phyloP scores from a whole-genome alignment of 2,113 vertebrate genomes.

The Phasianus colchicus region DNA sequence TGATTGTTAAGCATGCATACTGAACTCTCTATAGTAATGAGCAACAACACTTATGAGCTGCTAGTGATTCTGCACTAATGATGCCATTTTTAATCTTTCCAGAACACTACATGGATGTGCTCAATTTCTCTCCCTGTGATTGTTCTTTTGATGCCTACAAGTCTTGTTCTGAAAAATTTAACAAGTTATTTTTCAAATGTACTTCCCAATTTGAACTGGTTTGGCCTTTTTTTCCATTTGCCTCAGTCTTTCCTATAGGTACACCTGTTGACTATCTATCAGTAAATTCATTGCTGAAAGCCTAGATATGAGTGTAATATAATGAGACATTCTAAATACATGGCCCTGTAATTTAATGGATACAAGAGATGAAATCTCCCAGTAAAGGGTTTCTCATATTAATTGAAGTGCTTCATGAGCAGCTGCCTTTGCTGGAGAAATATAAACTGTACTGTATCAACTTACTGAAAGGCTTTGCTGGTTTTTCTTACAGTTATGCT shows the following conservation, averaged over 20 bases:
- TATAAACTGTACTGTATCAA: conserved; percentile 23
- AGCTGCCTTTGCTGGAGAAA: conserved; percentile 4
- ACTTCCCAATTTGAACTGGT: not conserved
- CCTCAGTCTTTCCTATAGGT: not conserved
- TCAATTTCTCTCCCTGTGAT: not conserved
- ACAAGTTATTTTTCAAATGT: not conserved
- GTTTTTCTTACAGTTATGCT: conserved; percentile 38
- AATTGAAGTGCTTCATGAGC: not conserved
- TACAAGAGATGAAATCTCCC: not conserved
- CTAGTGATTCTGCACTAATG: not conserved
- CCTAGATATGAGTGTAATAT: not conserved
- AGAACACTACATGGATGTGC: accelerated
- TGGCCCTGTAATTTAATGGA: not conserved
- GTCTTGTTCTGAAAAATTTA: not conserved
- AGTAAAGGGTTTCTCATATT: not conserved
- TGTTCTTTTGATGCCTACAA: not conserved
- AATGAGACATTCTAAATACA: not conserved
- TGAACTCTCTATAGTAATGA: not conserved
- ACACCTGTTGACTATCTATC: not conserved
- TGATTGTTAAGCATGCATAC: not conserved
- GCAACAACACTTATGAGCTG: not conserved
- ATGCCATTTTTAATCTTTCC: accelerated
- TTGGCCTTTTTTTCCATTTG: not conserved
- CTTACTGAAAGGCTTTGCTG: conserved; percentile 3
- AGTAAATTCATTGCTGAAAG: not conserved